These are phyloP conservation scores for Phoenicopterus ruber DNA, from an alignment of 2,113 vertebrate species.

Conservation along the genomic window DNA sequence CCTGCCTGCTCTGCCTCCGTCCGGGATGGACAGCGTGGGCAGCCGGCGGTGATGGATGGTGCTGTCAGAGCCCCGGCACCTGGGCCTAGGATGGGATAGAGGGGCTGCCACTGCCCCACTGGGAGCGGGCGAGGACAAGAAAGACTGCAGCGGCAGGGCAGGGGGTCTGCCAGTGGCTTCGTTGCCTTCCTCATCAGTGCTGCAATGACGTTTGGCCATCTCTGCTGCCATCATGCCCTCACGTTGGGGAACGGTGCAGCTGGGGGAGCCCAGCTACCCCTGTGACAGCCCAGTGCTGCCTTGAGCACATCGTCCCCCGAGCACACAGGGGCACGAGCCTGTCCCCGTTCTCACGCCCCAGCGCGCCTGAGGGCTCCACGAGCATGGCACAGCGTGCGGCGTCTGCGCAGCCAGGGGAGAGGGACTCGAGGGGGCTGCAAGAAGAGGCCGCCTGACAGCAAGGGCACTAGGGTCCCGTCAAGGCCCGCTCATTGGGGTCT, in stretches of 20 bases:
- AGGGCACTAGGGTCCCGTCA: neutral
- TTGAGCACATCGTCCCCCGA: accelerated
- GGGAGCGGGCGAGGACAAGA: neutral
- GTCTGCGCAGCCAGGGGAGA: neutral
- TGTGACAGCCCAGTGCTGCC: neutral
- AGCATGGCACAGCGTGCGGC: accelerated
- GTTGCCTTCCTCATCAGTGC: neutral
- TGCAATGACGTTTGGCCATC: accelerated
- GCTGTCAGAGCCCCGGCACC: neutral
- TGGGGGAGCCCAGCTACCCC: no score
- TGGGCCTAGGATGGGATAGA: accelerated
- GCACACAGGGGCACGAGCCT: accelerated
- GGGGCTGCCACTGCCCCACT: neutral
- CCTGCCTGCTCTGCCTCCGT: neutral
- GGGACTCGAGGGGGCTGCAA: neutral
- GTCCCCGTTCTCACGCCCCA: accelerated
- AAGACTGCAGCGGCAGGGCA: neutral
- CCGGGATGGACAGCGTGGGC: accelerated
- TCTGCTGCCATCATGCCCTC: accelerated
- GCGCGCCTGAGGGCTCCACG: accelerated
- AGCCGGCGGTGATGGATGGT: accelerated
- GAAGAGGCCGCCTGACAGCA: accelerated
- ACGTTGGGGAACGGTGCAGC: accelerated
- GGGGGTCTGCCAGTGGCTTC: neutral
- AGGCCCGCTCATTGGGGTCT: accelerated